phyloP scores from a whole-genome alignment of 2,113 vertebrate genomes.

The Aythya baeri region DNA sequence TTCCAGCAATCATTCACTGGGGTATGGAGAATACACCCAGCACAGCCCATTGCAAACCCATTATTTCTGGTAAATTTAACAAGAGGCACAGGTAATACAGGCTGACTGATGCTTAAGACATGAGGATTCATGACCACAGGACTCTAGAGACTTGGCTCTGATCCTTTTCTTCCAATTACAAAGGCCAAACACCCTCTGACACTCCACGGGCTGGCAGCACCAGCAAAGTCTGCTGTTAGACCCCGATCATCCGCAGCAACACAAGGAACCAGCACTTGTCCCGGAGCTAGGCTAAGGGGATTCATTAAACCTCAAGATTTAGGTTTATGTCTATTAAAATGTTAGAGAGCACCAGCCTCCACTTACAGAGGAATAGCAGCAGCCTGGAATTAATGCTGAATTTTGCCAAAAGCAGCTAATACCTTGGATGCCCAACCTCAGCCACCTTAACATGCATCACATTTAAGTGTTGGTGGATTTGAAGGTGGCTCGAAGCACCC shows the following conservation, averaged over 20 bases:
- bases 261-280: rapidly evolving
- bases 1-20: not conserved
- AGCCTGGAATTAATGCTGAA: not conserved
- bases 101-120: rapidly evolving
- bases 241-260: not conserved
- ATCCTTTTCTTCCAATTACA: not conserved
- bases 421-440: not conserved
- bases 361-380: not conserved
- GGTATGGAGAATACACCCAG: not conserved
- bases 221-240: not conserved
- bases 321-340: not conserved
- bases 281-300: not conserved
- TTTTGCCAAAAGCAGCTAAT: not conserved
- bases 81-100: not conserved
- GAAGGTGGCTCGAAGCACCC: not conserved
- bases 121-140: not conserved
- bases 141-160: not conserved
- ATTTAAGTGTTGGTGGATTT: not conserved
- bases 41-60: not conserved
- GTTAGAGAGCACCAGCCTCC: not conserved
- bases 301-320: not conserved
- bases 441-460: not conserved
- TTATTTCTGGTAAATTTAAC: not conserved
- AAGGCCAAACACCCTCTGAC: not conserved
- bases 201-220: not conserved